phyloP scores from a whole-genome alignment of 1,140 invertebrate genomes.

The Phymastichus coffea region DNA sequence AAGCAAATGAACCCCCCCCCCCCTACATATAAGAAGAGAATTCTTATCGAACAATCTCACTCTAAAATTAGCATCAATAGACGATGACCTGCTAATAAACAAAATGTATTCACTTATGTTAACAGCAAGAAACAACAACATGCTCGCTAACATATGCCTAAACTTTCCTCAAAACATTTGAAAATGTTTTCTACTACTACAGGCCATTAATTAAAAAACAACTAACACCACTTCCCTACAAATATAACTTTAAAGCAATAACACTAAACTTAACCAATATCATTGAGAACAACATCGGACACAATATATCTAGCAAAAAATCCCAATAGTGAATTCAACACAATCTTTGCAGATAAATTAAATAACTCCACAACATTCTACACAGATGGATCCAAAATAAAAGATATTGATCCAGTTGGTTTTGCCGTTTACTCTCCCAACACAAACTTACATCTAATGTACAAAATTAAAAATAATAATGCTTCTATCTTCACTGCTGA shows the following conservation, averaged over 20 bases:
- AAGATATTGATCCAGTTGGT: not conserved
- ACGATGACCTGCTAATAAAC: not conserved
- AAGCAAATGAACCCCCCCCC: slow-evolving; percentile 7
- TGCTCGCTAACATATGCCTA: not conserved
- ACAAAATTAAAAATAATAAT: not conserved
- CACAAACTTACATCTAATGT: not conserved
- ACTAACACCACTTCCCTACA: not conserved
- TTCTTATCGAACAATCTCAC: not conserved
- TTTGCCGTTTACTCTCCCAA: not conserved
- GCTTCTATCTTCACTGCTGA: not conserved
- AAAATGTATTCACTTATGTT: not conserved
- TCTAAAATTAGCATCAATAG: not conserved
- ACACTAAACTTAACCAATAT: not conserved
- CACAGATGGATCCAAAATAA: not conserved
- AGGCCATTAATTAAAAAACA: not conserved
- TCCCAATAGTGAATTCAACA: not conserved
- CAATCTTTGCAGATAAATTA: not conserved
- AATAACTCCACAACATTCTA: not conserved
- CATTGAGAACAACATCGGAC: not conserved
- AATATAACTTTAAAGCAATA: too few relatives aligned
- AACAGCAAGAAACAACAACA: not conserved
- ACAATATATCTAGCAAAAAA: not conserved
- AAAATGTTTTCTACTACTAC: not conserved
- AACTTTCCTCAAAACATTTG: not conserved
- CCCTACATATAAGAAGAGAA: not conserved